Evolutionary conservation across 2,888 invertebrate species (phyloP), one percentile per base, ranked within the genome.

Genomic region (Linhomoeus sp.): DNA sequence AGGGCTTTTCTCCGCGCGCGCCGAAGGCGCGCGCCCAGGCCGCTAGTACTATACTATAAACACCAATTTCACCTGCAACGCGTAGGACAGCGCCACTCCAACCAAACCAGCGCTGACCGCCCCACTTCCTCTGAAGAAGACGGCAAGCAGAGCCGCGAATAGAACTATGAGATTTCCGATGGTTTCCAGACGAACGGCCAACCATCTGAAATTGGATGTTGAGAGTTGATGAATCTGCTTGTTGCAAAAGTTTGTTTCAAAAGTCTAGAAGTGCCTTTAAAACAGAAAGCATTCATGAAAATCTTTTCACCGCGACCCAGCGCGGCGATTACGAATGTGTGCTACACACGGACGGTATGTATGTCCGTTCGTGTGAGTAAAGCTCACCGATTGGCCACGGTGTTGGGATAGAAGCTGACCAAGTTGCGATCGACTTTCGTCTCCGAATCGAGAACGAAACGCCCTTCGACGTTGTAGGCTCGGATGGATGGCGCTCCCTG

Each of bases 131-230:
- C 70, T 55, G 33, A 63, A 65, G 15, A 73, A 55, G 1, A 94
- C 88, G 40, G 87, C 84, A 68, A 94, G 90, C 49, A 94, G 66
- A 0, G 90, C 81, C 2, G 94, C 78, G 66, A 88, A 90, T 63
- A 97, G 78, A 54, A 92, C 88, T 54, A 94, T 85, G 51, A 82
- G 72, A 70, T 90, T 94, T 53, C 94, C 94, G 49, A 94, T 80
- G 77, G 87, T 84, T 71, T 97, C 94, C 50, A 97, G 71, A 33
- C 94, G 76, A 35, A 97, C 76, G 1, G 90, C 87, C 56, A 97
- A 71, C 94, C 94, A 97, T 17, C 62, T 48, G 23, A 5, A 37
- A 45, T 20, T 19, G 26, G 23, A n/a, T n/a, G 17, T 41, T 12
- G 3, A 39, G n/a, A n/a, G n/a, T n/a, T n/a, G n/a, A n/a, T n/a